phyloP scores from a whole-genome alignment of 2,113 vertebrate genomes.

The Myrmophylax atrothorax region DNA sequence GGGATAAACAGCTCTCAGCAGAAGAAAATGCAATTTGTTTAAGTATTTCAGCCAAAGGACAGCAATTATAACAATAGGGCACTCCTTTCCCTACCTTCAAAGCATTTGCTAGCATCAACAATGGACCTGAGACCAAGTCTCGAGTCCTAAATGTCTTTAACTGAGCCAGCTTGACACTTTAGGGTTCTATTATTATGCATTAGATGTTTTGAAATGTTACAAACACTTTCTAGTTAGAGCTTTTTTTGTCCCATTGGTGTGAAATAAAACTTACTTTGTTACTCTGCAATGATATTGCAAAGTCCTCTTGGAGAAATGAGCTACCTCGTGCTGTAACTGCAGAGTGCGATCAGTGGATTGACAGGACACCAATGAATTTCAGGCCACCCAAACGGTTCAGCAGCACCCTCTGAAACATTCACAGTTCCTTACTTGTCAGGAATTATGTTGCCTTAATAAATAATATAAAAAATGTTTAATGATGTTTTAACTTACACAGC shows the following conservation, averaged over 20 bases:
- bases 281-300: background rate
- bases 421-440: background rate
- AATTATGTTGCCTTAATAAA: background rate
- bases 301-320: background rate
- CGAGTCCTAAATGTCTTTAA: background rate
- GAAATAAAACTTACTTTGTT: background rate
- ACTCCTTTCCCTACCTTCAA: conserved; percentile 22
- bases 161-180: background rate
- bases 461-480: background rate
- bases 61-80: conserved; percentile 3
- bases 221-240: background rate
- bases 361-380: background rate
- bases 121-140: background rate
- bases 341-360: background rate
- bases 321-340: background rate
- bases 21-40: conserved; percentile 2
- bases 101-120: background rate
- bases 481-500: background rate
- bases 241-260: background rate
- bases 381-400: background rate
- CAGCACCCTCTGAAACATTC: background rate
- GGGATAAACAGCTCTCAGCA: conserved; percentile 36
- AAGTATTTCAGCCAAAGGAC: conserved; percentile 40
- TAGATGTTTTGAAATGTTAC: background rate
- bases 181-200: background rate